These are phyloP conservation scores for Drosophila parvula DNA, from an alignment of 1,140 invertebrate species.

Conservation along the genomic window DNA sequence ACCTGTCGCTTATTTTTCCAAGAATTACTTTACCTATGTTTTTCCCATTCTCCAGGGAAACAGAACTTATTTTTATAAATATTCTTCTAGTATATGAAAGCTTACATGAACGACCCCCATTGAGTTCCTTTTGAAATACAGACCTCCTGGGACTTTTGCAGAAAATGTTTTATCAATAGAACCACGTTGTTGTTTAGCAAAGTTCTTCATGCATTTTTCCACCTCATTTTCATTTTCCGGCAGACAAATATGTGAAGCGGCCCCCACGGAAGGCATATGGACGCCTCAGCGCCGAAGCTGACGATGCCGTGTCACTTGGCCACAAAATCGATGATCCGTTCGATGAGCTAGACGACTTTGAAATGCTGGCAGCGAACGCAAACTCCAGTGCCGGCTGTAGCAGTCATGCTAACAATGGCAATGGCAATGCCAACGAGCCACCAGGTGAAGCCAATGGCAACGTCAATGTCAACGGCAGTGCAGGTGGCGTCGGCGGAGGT, in stretches of 20 bases:
- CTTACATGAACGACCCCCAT: conserved; percentile 6
- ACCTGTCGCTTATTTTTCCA: not conserved
- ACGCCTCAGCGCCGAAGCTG: conserved; percentile 77
- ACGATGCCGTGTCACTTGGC: conserved; percentile 74
- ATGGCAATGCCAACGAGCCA: conserved; percentile 35
- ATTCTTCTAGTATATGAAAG: conserved; percentile 2
- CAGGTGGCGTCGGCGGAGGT: conserved; percentile 21
- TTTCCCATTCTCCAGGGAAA: not conserved
- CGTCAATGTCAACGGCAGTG: conserved; percentile 51
- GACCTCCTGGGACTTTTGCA: conserved; percentile 2
- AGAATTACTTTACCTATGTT: not conserved
- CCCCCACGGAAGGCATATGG: conserved; percentile 83
- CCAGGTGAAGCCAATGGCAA: conserved; percentile 57
- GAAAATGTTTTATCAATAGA: conserved; percentile 43
- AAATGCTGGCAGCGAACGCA: conserved; percentile 73
- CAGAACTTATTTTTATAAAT: conserved; percentile 7
- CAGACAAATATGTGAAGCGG: conserved; percentile 83
- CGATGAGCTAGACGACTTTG: conserved; percentile 83
- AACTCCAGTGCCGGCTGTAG: conserved; percentile 41
- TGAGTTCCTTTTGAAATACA: conserved; percentile 7
- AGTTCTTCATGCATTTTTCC: conserved; percentile 59
- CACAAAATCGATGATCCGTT: conserved; percentile 84
- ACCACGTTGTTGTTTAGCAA: conserved; percentile 29
- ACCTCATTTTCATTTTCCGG: conserved; percentile 38
- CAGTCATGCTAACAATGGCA: conserved; percentile 45